Evolutionary conservation across 2,797 vertebrate genomes (phyloP).

Genomic region (Malurus leucopterus): DNA sequence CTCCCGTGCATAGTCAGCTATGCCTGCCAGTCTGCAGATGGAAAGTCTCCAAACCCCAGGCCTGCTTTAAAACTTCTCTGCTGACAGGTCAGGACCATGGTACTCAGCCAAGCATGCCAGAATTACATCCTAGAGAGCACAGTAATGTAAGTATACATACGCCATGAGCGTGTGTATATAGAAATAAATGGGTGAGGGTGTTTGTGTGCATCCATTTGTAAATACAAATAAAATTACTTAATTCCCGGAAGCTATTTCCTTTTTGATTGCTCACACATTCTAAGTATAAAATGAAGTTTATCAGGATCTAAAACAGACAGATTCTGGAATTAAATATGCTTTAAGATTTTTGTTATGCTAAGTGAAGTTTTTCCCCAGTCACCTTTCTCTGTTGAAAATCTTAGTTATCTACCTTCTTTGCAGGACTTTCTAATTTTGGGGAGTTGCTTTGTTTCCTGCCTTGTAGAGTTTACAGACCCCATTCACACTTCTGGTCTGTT

Average conservation of each 20-base stretch:
- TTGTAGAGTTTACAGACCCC: background rate
- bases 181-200: background rate
- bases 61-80: background rate
- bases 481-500: background rate
- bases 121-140: background rate
- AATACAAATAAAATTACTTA: slow-evolving; percentile 1
- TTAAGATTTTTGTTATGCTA: background rate
- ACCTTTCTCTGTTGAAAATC: background rate
- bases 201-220: background rate
- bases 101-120: background rate
- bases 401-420: background rate
- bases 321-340: background rate
- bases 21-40: background rate
- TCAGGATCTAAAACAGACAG: background rate
- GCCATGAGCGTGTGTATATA: background rate
- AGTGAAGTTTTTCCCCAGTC: background rate
- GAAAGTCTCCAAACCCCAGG: background rate
- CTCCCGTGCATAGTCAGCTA: background rate
- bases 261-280: background rate
- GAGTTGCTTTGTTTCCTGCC: background rate
- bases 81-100: background rate
- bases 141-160: background rate
- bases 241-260: background rate
- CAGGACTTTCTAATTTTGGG: background rate
- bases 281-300: background rate